phyloP scores from a whole-genome alignment of 37 sponge, comb jelly and placozoan species.

The Dysidea cf. avara region DNA sequence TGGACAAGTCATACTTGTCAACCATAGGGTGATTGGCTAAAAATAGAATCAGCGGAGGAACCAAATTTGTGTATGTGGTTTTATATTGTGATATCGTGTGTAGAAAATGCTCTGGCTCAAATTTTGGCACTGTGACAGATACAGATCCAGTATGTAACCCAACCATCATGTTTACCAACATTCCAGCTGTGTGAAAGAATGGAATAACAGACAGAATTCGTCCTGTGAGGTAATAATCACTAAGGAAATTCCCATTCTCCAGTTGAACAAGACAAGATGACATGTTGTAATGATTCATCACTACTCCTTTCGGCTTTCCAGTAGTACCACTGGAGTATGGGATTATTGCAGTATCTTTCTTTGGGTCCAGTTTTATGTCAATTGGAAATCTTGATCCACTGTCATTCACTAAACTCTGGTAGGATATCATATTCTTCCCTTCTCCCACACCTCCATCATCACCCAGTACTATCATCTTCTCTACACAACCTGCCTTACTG shows the following conservation, averaged over 20 bases:
- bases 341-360: too few species aligned
- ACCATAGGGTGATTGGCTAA: too few species aligned
- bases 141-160: constrained; percentile 48
- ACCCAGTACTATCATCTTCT: too few species aligned
- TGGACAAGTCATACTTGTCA: too few species aligned
- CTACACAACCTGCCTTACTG: too few species aligned
- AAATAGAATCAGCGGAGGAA: constrained; percentile 80
- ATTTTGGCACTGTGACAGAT: constrained; percentile 61
- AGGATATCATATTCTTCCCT: too few species aligned
- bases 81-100: constrained; percentile 42
- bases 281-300: constrained; percentile 77
- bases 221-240: background rate
- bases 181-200: constrained; percentile 84
- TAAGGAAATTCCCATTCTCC: constrained; percentile 27
- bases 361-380: too few species aligned
- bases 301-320: too few species aligned
- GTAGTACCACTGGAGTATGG: too few species aligned
- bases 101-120: constrained; percentile 73
- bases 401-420: too few species aligned
- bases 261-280: constrained; percentile 50
- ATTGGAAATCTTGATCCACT: too few species aligned
- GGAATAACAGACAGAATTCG: constrained; percentile 55
- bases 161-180: constrained; percentile 42
- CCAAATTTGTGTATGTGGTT: constrained; percentile 44
- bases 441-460: too few species aligned